Evolutionary conservation across 2,888 invertebrate species (phyloP), one percentile per base, ranked within the genome.

Genomic region (Neoitamus cyanurus): DNA sequence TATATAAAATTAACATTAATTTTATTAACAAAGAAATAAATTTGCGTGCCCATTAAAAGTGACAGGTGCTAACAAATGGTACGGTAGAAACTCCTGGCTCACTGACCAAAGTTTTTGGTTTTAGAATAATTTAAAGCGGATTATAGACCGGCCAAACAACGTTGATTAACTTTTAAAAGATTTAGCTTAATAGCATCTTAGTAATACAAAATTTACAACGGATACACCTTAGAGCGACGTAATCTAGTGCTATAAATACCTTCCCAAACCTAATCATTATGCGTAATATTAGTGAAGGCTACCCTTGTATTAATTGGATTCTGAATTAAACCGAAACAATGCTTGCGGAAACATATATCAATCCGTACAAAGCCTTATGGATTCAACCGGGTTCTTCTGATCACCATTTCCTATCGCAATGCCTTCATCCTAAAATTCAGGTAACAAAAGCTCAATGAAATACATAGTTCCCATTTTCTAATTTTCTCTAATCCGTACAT

Each of bases 401-500:
- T 20, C 30, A 69, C 69, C 28, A 70, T 70, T n/a, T n/a, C n/a
- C n/a, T n/a, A n/a, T n/a, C n/a, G n/a, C n/a, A n/a, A n/a, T 30
- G 28, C n/a, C 20, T 73, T 34, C 73, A 20, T 31, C 34, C 36
- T 20, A 58, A 73, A 73, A 70, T 9, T n/a, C 73, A 73, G 73
- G 73, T 73, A 73, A 73, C 73, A 73, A 73, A 20, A 73, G 73
- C 73, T 31, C 15, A 73, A 20, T 31, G 34, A 36, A 73, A 73
- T 73, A n/a, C n/a, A n/a, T n/a, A 73, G 73, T 73, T 73, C 73
- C 58, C 36, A 34, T 73, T 73, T 73, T 73, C 73, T 36, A 73
- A 73, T 73, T 73, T 73, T 73, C 36, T 15, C 31, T 73, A 73
- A 73, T 73, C 73, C 73, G 6, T 20, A 9, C 36, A 73, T 73